A percentile compares a stretch with the other conserved stretches of the same genome.
Evolutionary conservation across 2,797 vertebrate genomes (phyloP).

Genomic region (Spinibarbus caldwelli): DNA sequence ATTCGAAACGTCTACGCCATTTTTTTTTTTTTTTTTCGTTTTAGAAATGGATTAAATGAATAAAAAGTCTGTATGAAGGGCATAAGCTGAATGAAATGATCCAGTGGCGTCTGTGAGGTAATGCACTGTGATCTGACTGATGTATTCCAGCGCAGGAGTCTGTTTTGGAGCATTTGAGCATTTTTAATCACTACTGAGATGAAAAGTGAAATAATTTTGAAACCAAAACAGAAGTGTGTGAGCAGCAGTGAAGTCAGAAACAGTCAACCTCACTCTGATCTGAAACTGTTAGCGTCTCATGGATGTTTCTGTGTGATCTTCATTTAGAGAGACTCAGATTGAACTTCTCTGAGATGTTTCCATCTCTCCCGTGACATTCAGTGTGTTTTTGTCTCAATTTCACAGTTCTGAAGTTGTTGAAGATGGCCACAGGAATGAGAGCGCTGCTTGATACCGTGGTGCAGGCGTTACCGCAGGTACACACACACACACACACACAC

Average conservation of each 20-base stretch:
- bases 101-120: neutral
- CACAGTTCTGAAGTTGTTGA: constrained; percentile 78
- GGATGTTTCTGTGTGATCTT: neutral
- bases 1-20: neutral
- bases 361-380: neutral
- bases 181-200: neutral
- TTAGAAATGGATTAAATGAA: neutral
- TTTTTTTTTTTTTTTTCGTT: neutral
- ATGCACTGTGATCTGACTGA: neutral
- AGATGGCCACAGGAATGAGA: constrained; percentile 93
- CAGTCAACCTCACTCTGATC: neutral
- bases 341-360: neutral
- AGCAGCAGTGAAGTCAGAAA: neutral
- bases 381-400: constrained; percentile 1
- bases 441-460: constrained; percentile 94
- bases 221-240: neutral
- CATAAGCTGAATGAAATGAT: neutral
- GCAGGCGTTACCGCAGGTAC: constrained; percentile 93
- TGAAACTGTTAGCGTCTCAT: neutral
- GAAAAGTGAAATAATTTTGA: neutral
- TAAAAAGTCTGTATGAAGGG: neutral
- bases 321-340: neutral
- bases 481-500: no score
- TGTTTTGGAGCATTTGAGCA: neutral
- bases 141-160: neutral